Percentiles rank a stretch among this genome's conserved stretches.
phyloP scores from a whole-genome alignment of 1,140 invertebrate genomes.

The Stenopsyche tienmushanensis region DNA sequence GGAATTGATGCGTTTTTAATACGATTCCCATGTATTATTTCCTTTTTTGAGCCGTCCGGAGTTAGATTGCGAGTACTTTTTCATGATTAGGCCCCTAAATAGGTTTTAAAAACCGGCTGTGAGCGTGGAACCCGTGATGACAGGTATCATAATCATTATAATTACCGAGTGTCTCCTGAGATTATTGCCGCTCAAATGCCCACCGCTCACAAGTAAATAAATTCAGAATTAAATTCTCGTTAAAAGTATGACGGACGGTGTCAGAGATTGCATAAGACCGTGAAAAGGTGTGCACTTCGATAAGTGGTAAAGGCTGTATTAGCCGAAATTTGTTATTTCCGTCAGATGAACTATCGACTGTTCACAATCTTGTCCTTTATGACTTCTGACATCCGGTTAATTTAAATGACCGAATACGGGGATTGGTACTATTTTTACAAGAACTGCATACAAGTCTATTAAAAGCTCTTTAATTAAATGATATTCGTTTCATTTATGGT shows the following conservation, averaged over 20 bases:
- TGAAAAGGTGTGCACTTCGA: too few relatives aligned
- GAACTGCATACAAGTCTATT: too few relatives aligned
- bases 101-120: constrained; percentile 21
- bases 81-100: constrained; percentile 27
- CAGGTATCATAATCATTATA: constrained; percentile 40
- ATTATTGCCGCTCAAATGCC: constrained; percentile 29
- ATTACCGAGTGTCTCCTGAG: constrained; percentile 38
- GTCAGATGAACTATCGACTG: too few relatives aligned
- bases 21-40: background rate
- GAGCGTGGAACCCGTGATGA: constrained; percentile 30
- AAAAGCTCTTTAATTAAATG: too few relatives aligned
- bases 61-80: constrained; percentile 6
- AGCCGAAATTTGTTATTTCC: too few relatives aligned
- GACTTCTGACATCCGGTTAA: too few relatives aligned
- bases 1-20: constrained; percentile 21
- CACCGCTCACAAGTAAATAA: background rate
- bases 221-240: constrained; percentile 26
- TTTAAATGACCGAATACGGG: too few relatives aligned
- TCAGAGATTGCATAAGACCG: too few relatives aligned
- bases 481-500: too few relatives aligned
- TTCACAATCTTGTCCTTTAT: too few relatives aligned
- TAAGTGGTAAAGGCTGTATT: too few relatives aligned
- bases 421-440: too few relatives aligned
- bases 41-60: background rate
- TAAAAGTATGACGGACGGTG: constrained; percentile 12